These are phyloP conservation scores for Marronus borbonicus DNA, from an alignment of 2,888 invertebrate species.

Conservation along the genomic window DNA sequence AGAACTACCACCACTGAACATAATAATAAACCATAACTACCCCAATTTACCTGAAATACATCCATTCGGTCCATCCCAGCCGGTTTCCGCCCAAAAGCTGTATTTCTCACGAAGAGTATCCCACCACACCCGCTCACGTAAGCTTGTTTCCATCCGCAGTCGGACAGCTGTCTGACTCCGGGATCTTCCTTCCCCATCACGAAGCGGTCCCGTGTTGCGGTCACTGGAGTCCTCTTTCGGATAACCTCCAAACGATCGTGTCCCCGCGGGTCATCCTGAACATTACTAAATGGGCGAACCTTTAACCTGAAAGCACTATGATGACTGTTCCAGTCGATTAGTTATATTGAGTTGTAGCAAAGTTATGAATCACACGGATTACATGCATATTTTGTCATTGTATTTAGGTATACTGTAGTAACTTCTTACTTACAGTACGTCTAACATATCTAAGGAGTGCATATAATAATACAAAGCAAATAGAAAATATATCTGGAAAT, in stretches of 20 bases:
- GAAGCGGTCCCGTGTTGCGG: slow-evolving; percentile 36
- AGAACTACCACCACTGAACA: slow-evolving; percentile 7
- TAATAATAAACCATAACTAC: slow-evolving; percentile 41
- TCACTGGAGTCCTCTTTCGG: slow-evolving; percentile 32
- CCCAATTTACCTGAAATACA: slow-evolving; percentile 44
- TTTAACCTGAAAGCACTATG: slow-evolving; percentile 42
- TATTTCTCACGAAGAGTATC: slow-evolving; percentile 28
- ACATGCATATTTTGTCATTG: too few relatives aligned
- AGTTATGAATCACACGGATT: too few relatives aligned
- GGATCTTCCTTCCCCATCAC: slow-evolving; percentile 41
- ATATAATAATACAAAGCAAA: too few relatives aligned
- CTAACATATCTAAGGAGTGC: too few relatives aligned
- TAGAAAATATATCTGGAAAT: too few relatives aligned
- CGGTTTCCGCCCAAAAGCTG: slow-evolving; percentile 33
- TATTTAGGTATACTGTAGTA: too few relatives aligned
- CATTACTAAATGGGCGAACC: slow-evolving; percentile 35
- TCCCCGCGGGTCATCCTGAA: slow-evolving; percentile 35
- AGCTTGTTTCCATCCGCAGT: slow-evolving; percentile 41
- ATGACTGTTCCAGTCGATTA: slow-evolving; percentile 34
- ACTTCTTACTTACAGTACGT: too few relatives aligned
- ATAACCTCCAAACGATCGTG: slow-evolving; percentile 29
- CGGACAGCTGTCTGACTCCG: slow-evolving; percentile 50
- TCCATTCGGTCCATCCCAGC: slow-evolving; percentile 31
- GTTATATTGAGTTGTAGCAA: not conserved
- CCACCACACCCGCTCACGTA: slow-evolving; percentile 20